A percentile compares a stretch with the other conserved stretches of the same genome.
Evolutionary conservation across 2,888 invertebrate species (phyloP).

Genomic region (Stenotaenia linearis): DNA sequence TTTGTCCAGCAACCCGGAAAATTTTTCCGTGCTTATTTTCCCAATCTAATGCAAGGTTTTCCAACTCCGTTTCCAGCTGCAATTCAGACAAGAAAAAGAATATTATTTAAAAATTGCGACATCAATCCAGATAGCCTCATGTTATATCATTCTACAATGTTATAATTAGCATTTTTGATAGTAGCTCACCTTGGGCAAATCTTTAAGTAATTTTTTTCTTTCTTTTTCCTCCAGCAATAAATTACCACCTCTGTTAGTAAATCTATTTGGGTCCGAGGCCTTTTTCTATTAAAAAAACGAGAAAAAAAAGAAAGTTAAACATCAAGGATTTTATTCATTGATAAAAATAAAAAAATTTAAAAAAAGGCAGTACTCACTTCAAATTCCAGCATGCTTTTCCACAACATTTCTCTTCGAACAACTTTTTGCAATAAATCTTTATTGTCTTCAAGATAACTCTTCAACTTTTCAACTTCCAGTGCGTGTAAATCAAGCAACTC

Average conservation of each 20-base stretch:
- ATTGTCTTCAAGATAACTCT: constrained; percentile 2
- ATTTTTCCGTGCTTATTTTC: not conserved
- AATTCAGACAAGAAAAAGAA: not conserved
- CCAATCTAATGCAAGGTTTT: not conserved
- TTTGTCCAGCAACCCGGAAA: not conserved
- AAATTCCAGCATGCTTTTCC: not conserved
- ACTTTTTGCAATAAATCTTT: not conserved
- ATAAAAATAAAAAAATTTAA: too few species aligned
- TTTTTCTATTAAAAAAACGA: not conserved
- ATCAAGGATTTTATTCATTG: not conserved
- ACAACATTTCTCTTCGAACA: not conserved
- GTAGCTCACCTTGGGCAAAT: not conserved
- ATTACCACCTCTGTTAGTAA: not conserved
- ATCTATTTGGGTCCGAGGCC: not conserved
- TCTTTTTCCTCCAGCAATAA: constrained; percentile 15
- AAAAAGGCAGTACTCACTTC: not conserved
- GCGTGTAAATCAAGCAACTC: constrained; percentile 1
- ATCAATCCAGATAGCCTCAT: too few species aligned
- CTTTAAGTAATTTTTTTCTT: not conserved
- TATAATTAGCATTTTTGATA: too few species aligned
- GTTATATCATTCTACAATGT: too few species aligned
- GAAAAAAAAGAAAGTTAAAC: not conserved
- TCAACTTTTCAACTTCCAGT: not conserved
- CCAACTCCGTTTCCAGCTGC: not conserved
- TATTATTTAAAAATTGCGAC: not conserved